Evolutionary conservation across 2,888 invertebrate species (phyloP), one percentile per base, ranked within the genome.

Genomic region (Galeruca laticollis): DNA sequence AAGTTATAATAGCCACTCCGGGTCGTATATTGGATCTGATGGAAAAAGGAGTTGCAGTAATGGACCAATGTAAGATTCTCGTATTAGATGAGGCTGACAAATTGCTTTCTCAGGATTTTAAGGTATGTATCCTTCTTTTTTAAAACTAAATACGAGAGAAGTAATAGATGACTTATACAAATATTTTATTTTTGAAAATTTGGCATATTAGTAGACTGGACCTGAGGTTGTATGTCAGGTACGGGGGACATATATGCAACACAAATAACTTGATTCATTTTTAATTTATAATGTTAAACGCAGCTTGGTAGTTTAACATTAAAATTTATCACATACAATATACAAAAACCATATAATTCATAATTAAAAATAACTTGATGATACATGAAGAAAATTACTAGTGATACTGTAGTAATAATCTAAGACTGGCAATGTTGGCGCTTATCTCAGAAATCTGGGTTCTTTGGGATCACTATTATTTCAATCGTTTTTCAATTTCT

Each of bases 51-150:
- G 82, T 85, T 21, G 85, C 85, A 13, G 94, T 96, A 86, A 96
- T 98, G 93, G 94, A 95, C 80, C 92, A 96, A 83, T 99, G 99
- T 90, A 93, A 93, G 87, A 97, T 97, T 88, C 90, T 99, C 82
- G 98, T 99, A 79, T 90, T 99, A 82, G 99, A 99, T 88, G 99
- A 99, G 89, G 99, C 99, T 77, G 99, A 99, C 87, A 99, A 99
- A 88, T 91, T 99, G 81, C 90, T 99, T 79, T 99, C 98, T 76
- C 97, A 98, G 89, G 99, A 99, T 89, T 99, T 99, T 86, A 75
- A 75, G 66, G 66, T 66, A 59, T 18, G 26, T 54, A 31, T n/a
- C 15, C n/a, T 26, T 5, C 6, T 26, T 26, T 26, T 26, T 26
- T 26, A 0, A 4, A 26, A 26, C 6, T 26, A 26, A 26, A 5